Evolutionary conservation across 2,113 vertebrate genomes (phyloP).

Genomic region (Damaliscus lunatus): DNA sequence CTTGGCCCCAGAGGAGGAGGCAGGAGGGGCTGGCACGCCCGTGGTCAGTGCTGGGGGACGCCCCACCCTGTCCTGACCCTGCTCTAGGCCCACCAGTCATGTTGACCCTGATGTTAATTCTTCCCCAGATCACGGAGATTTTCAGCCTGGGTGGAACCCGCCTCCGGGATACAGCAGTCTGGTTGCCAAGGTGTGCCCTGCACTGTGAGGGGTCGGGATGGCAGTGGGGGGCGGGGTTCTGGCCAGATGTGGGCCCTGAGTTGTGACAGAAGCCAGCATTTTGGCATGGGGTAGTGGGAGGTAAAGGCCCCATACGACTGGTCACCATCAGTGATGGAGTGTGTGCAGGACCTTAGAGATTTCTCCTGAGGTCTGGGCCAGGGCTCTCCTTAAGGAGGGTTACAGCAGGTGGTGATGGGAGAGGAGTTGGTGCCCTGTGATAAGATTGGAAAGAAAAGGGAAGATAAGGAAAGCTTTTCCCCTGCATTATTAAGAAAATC

Average conservation of each 20-base stretch:
- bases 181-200: conserved; percentile 70
- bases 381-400: neutral
- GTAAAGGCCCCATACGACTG: conserved; percentile 66
- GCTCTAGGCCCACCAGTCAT: neutral
- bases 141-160: conserved; percentile 78
- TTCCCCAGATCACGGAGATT: conserved; percentile 80
- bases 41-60: conserved; percentile 49
- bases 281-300: conserved; percentile 61
- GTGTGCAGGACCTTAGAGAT: neutral
- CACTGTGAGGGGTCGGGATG: conserved; percentile 47
- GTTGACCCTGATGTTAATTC: conserved; percentile 53
- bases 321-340: conserved; percentile 71
- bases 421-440: neutral
- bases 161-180: conserved; percentile 62
- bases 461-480: neutral
- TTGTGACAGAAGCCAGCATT: neutral
- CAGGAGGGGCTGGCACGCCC: conserved; percentile 44
- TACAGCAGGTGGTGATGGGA: neutral
- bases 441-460: conserved; percentile 29
- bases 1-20: conserved; percentile 58
- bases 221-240: neutral
- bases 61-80: neutral
- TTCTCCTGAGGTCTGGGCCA: neutral
- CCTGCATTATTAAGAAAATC: neutral
- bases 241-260: conserved; percentile 6